Base-by-base conservation (phyloP, 2,797 vertebrate genomes). In the Paedocypris micromegethes region DNA sequence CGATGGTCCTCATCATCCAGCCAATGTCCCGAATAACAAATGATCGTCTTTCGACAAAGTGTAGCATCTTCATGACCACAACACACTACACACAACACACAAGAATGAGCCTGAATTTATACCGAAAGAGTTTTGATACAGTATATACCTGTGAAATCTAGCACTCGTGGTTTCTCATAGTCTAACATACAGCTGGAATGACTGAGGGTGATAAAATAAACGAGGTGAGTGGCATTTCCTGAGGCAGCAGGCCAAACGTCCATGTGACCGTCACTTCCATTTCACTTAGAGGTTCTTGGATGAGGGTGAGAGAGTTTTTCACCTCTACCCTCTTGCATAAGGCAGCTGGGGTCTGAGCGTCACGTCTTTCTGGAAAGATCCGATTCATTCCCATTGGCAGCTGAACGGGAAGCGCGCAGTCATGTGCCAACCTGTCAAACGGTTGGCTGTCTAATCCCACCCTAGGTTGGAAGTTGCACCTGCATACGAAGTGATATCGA, bases 301-400 rank as follows among this genome's bases (percentile, higher is more conserved):
- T 4, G 41, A 46, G 69, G 54, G 54, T 38, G 23, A 37, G 23
- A 58, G 69, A 61, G 68, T 49, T 64, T 75, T 74, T 79, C 23
- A 49, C 70, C 52, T 56, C 50, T 53, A 81, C 61, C 72, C 74
- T 58, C 66, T 70, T 40, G 51, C 58, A 55, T 57, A 67, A 64
- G 68, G 53, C 59, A 23, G 23, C 23, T 23, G 59, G 67, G 64
- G 46, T 70, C 63, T 70, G 68, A 56, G 51, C 54, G 56, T 58
- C 73, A 78, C 78, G 62, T 77, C 75, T 72, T 83, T 85, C 79
- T 85, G 54, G 78, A 85, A 81, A 74, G 74, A 74, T 82, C 79
- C n/a, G 40, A 59, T 75, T 67, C 65, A 66, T 66, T 67, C 46
- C 55, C 68, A 78, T 58, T 55, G 72, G 75, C 76, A 80, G 68